These are phyloP conservation scores for Rhogogaster chlorosoma DNA, from an alignment of 2,888 invertebrate species.

Conservation along the genomic window DNA sequence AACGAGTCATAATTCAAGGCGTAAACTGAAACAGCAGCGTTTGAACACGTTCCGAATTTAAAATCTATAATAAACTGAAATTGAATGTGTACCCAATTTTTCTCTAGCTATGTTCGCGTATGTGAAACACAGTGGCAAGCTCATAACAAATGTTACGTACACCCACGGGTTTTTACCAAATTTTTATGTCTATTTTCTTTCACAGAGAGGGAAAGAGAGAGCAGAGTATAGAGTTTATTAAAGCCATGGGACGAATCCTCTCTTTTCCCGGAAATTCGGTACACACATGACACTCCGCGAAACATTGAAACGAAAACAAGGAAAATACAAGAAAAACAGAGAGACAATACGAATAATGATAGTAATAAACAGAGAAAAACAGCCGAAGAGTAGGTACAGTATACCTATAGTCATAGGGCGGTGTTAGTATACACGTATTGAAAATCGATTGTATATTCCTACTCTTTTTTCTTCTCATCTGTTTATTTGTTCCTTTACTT, in stretches of 20 bases:
- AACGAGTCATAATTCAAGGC: background rate
- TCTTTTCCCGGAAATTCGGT: background rate
- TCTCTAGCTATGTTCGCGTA: background rate
- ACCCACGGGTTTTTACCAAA: background rate
- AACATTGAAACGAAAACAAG: background rate
- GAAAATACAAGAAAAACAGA: background rate
- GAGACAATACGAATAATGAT: background rate
- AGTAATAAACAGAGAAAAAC: background rate
- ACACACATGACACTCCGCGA: background rate
- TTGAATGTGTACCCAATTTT: background rate
- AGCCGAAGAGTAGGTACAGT: background rate
- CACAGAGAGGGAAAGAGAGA: background rate
- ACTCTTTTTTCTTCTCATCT: background rate
- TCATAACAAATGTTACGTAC: background rate
- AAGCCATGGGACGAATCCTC: background rate
- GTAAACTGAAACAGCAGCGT: background rate
- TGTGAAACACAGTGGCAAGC: background rate
- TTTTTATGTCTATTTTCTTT: conserved; percentile 3
- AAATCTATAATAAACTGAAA: conserved; percentile 14
- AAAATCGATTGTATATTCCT: conserved; percentile 11
- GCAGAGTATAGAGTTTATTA: background rate
- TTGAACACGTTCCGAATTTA: background rate
- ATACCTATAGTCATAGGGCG: background rate
- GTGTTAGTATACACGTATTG: conserved; percentile 6
- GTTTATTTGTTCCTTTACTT: background rate